A percentile compares a stretch with the other conserved stretches of the same genome.
These are phyloP conservation scores for Sebastes melanostomus DNA, from an alignment of 2,797 vertebrate genomes.

Conservation along the genomic window DNA sequence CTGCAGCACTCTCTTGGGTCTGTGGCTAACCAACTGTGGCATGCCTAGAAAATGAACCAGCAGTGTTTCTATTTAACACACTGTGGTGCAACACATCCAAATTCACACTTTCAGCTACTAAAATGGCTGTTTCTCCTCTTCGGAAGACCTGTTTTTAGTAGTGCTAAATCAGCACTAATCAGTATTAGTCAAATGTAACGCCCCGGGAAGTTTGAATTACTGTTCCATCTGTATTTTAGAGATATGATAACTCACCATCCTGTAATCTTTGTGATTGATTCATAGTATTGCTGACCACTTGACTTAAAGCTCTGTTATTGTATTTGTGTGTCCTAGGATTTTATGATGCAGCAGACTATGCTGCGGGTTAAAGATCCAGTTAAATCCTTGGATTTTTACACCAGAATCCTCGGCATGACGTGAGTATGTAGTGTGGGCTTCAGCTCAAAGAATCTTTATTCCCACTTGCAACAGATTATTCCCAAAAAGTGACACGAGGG, in stretches of 20 bases:
- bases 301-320: background rate
- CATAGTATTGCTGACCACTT: background rate
- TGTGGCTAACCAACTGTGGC: background rate
- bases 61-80: background rate
- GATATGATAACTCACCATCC: background rate
- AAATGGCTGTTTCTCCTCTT: background rate
- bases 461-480: background rate
- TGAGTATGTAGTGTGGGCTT: constrained; percentile 76
- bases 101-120: background rate
- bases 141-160: background rate
- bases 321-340: constrained; percentile 84
- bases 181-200: background rate
- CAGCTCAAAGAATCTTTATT: background rate
- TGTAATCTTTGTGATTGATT: background rate
- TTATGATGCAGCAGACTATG: constrained; percentile 98
- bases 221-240: background rate
- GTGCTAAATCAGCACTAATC: background rate
- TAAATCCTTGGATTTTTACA: constrained; percentile 97
- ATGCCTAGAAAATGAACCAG: background rate
- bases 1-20: too few species aligned
- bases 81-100: background rate
- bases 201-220: background rate
- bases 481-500: background rate
- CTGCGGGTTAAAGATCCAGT: constrained; percentile 94
- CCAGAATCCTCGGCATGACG: constrained; percentile 96